Evolutionary conservation across 92 coral and sea anemone genomes (phyloP), one percentile per base, ranked within the genome.

Genomic region (Actinernus sp.): DNA sequence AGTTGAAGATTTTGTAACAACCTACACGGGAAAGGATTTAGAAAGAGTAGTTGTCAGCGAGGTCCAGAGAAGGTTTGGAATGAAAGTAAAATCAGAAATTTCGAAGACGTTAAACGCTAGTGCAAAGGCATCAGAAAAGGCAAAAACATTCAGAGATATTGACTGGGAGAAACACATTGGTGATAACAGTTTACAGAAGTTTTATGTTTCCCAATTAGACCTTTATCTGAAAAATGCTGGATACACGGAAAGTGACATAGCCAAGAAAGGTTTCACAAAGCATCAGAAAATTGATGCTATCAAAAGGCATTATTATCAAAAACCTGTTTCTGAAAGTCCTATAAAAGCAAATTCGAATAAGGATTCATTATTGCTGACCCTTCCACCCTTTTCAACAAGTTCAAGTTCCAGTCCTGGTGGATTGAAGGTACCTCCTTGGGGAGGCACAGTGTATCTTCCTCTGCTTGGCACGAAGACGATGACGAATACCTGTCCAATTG

Each of bases 371-470:
- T n/a, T n/a, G n/a, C n/a, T n/a, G n/a, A n/a, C n/a, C n/a, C 41
- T 14, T 34, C 41, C 41, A 6, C 41, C 14, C 41, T 34, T 14
- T 34, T 34, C 41, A 14, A 34, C 6, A 34, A 3, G 29, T 18
- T 14, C 48, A 6, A 6, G 41, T 34, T 6, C 14, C 41, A 34
- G 14, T 34, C 41, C 14, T 34, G 14, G 41, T n/a, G n/a, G n/a
- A n/a, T n/a, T n/a, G n/a, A n/a, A n/a, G 14, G 83, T 76, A 23
- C 83, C 76, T 25, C 83, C 68, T 13, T 65, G 83, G 83, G 76
- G 83, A 23, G 83, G 76, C 39, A 31, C 57, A 44, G 23, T 65
- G 4, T 3, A 9, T 6, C 61, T 65, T 18, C 67, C 60, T 17
- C 29, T 16, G 22, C 59, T 32, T 20, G 73, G 76, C 19, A 49